Evolutionary conservation across 2,113 vertebrate genomes (phyloP).

Genomic region (Dascyllus trimaculatus): DNA sequence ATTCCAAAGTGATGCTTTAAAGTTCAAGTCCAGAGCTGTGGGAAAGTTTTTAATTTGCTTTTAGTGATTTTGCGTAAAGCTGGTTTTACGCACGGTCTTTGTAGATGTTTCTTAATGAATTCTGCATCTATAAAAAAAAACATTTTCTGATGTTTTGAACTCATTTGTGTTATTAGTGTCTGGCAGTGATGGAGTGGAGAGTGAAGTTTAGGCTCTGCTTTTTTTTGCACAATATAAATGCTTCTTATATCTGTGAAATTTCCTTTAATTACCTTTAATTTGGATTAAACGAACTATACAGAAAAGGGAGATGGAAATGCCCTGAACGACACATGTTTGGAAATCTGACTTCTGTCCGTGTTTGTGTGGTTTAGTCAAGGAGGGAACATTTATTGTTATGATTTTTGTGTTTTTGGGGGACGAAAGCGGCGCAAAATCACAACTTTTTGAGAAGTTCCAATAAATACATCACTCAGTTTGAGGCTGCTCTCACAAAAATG

Average conservation of each 20-base stretch:
- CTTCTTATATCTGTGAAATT: conserved; percentile 11
- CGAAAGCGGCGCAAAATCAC: not conserved
- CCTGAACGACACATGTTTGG: not conserved
- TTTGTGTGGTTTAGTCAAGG: not conserved
- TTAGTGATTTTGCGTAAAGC: not conserved
- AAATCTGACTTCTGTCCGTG: not conserved
- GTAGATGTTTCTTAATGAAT: not conserved
- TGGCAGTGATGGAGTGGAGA: conserved; percentile 2
- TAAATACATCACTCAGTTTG: not conserved
- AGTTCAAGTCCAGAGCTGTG: not conserved
- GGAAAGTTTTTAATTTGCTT: not conserved
- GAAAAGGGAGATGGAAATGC: not conserved
- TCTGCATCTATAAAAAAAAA: not conserved
- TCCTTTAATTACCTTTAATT: not conserved
- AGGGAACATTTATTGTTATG: not conserved
- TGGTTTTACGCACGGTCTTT: not conserved
- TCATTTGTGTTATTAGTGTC: conserved; percentile 8
- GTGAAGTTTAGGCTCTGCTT: not conserved
- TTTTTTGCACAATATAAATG: not conserved
- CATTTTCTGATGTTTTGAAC: conserved; percentile 12
- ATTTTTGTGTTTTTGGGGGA: not conserved
- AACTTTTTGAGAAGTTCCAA: not conserved
- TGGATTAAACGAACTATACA: not conserved
- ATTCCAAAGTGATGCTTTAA: not conserved
- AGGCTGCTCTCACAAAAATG: no score